Conservation (phyloP, 2,888 invertebrate species). For the Heterodera filipjevi region DNA sequence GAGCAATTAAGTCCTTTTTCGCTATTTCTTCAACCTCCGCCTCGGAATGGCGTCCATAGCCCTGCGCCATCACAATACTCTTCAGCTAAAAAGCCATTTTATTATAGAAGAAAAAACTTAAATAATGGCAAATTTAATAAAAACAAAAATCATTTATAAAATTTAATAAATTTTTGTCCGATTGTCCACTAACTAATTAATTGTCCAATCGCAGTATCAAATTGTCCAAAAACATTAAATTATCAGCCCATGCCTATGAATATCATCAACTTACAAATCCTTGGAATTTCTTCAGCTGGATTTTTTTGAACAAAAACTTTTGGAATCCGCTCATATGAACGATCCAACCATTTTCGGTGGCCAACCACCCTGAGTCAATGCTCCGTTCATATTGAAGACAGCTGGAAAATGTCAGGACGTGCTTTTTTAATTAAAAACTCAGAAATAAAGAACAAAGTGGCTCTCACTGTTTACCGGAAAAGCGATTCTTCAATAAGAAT, state of each 20-base stretch:
- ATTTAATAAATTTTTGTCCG: no score
- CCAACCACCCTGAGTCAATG: conserved; percentile 47
- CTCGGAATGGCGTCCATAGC: conserved; percentile 66
- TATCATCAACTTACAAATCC: neutral
- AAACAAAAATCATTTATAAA: neutral
- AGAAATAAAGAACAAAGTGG: neutral
- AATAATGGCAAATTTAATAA: no score
- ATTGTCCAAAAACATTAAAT: no score
- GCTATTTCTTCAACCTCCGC: conserved; percentile 65
- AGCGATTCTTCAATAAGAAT: conserved; percentile 54
- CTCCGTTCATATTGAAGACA: conserved; percentile 45
- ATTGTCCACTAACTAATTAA: no score
- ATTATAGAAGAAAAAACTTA: no score
- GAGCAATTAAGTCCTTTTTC: conserved; percentile 64
- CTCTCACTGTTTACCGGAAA: conserved; percentile 47
- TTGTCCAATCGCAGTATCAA: no score
- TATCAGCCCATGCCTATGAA: neutral
- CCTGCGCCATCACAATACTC: conserved; percentile 67
- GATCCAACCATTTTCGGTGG: conserved; percentile 48
- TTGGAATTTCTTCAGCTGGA: conserved; percentile 19
- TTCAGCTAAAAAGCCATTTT: conserved; percentile 47
- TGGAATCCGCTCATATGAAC: conserved; percentile 48
- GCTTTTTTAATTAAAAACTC: conserved; percentile 4
- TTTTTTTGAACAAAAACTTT: conserved; percentile 48
- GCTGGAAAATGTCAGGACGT: conserved; percentile 19